Evolutionary conservation across 1,140 invertebrate species (phyloP), one percentile per base, ranked within the genome.

Genomic region (Asbolus verrucosus): DNA sequence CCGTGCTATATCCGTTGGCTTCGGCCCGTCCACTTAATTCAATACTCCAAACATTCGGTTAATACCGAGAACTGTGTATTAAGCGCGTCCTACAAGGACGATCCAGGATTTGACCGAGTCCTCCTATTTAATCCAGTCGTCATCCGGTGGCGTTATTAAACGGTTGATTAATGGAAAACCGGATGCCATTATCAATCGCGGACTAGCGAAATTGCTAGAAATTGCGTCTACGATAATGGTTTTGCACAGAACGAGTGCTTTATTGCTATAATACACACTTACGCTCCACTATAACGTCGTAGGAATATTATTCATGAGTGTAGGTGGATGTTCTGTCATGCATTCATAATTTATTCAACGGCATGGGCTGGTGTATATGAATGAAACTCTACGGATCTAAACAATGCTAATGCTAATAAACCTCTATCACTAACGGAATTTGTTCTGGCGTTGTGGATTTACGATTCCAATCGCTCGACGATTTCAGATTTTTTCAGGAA

Each of bases 321-420:
- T 0, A 54, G 46, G 46, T 54, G 27, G 46, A 24, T 54, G 46
- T 54, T 54, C 19, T 54, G 46, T 54, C 46, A 54, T 54, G 46
- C 46, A 54, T 54, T 11, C 21, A 14, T 27, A 54, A 54, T 54
- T 24, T 54, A 54, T 54, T 54, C 46, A 27, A 19, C 21, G 11
- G 9, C 46, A 54, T 54, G 46, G 8, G 46, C 46, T 14, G 41
- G 3, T 46, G 41, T n/a, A n/a, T 46, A 46, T 46, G 41, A 46
- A 46, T 46, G 41, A 46, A 46, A 46, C 41, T n/a, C 15, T 16
- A 46, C 41, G n/a, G 21, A 13, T 24, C 24, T 24, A 54, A 54
- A 54, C 46, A 54, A 21, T 54, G 21, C 46, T 24, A 11, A 30
- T 16, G 46, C 18, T 54, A 54, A 54, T 54, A 54, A 54, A 54